These are phyloP conservation scores for Oxyruncus cristatus DNA, from an alignment of 2,113 vertebrate genomes.

Conservation along the genomic window DNA sequence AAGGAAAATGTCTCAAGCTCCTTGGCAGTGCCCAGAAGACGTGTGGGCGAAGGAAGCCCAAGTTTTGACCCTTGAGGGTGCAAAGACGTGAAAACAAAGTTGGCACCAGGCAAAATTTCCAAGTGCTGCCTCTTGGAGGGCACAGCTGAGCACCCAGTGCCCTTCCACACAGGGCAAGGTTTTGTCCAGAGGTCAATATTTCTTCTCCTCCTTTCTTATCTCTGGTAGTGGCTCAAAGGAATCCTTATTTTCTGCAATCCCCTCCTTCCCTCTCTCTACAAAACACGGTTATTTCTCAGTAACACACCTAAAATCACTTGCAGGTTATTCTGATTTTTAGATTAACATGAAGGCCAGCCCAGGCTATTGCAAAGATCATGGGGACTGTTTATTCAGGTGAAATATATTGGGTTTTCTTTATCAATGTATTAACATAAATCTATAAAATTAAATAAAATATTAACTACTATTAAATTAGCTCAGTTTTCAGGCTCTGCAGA, in stretches of 20 bases:
- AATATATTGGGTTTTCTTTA: background rate
- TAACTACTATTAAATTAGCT: no score
- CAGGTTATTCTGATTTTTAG: background rate
- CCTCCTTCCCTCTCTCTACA: background rate
- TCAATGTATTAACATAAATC: no score
- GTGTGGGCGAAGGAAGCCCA: background rate
- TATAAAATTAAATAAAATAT: no score
- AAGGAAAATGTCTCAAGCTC: background rate
- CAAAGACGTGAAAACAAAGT: background rate
- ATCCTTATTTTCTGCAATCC: rapidly evolving
- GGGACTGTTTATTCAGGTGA: background rate
- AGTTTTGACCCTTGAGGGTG: background rate
- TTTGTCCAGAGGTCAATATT: background rate
- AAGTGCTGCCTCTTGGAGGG: background rate
- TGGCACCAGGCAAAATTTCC: background rate
- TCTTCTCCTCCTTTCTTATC: background rate
- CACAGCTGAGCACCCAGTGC: background rate
- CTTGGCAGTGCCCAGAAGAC: background rate
- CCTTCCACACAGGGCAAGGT: rapidly evolving
- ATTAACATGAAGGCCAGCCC: background rate
- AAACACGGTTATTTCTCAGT: rapidly evolving
- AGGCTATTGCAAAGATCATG: rapidly evolving
- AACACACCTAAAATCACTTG: background rate
- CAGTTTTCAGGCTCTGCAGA: no score
- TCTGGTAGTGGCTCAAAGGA: background rate